Conservation (phyloP, 2,888 invertebrate genomes). For the Athetis lepigone region DNA sequence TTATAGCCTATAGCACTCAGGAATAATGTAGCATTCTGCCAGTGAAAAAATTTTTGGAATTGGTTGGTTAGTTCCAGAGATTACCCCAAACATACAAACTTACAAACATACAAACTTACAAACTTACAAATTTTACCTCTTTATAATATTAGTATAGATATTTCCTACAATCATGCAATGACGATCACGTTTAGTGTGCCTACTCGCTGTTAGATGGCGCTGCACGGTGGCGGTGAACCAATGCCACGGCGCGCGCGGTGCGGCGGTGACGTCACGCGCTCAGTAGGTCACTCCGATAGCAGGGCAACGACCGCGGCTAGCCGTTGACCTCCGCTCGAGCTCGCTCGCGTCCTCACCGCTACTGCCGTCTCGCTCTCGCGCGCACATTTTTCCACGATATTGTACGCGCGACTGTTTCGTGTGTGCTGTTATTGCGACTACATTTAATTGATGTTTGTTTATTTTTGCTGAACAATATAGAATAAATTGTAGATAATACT, state of each 20-base stretch:
- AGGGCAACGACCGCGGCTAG: slow-evolving; percentile 91
- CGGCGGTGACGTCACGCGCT: slow-evolving; percentile 90
- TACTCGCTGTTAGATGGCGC: slow-evolving; percentile 87
- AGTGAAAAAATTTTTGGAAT: too few relatives aligned
- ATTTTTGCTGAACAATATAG: slow-evolving; percentile 68
- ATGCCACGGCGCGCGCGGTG: slow-evolving; percentile 84
- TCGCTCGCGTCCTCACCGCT: slow-evolving; percentile 85
- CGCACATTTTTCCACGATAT: slow-evolving; percentile 80
- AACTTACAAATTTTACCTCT: too few relatives aligned
- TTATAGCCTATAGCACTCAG: too few relatives aligned
- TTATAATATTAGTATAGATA: too few relatives aligned
- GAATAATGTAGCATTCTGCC: too few relatives aligned
- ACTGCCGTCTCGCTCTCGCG: slow-evolving; percentile 80
- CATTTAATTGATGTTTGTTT: slow-evolving; percentile 76
- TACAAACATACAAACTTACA: too few relatives aligned
- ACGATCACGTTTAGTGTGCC: slow-evolving; percentile 61
- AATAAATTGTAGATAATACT: slow-evolving; percentile 53
- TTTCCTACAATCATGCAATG: slow-evolving; percentile 61
- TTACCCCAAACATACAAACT: too few relatives aligned
- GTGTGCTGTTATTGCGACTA: slow-evolving; percentile 77
- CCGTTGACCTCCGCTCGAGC: slow-evolving; percentile 90
- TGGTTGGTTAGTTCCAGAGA: too few relatives aligned
- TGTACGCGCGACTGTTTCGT: slow-evolving; percentile 78
- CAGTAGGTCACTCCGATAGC: slow-evolving; percentile 91
- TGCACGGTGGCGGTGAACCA: slow-evolving; percentile 78